Base-by-base conservation (phyloP, 1,140 invertebrate species). In the Zaprionus ghesquierei region DNA sequence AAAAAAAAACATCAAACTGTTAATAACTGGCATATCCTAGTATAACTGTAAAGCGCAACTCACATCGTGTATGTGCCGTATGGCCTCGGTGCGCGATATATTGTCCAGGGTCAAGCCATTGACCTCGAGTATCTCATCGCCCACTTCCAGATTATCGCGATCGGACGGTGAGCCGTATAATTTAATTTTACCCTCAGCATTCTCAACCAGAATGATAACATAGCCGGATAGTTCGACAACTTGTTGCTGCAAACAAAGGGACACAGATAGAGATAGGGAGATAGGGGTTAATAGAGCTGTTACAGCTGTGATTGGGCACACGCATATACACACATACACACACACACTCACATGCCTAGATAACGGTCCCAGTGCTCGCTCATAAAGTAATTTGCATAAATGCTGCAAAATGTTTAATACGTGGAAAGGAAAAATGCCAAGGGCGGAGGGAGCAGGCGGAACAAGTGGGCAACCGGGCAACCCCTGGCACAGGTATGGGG, bases 121-220 rank as follows among this genome's bases (percentile, higher is more conserved):
- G 50, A 99, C 97, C 93, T 98, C 97, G 92, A 99, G 94, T 91
- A 99, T 99, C 93, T 99, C 98, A 93, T 99, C 98, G 53, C 96
- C 97, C 80, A 98, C 95, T 93, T 98, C 97, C 92, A 98, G 93
- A 91, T 95, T 95, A 92, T 98, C 97, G 92, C 96, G 96, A 93
- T 98, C 98, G 35, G 97, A 98, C 65, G 98, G 97, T 73, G 98
- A 98, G 98, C 98, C 98, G 92, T 98, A 98, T 50, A 99, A 94
- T 94, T 98, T 98, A 91, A 98, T 97, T 93, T 97, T 97, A 91
- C 97, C 97, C 92, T 98, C 97, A 91, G 96, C 96, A 80, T 97
- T 97, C 93, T 98, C 97, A 69, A 98, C 97, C 89, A 99, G 94
- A 92, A 98, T 98, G 92, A 99, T 98, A 91, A 98, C 97, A 93